These are phyloP conservation scores for Rhea pennata DNA, from an alignment of 2,113 vertebrate genomes.

Conservation along the genomic window DNA sequence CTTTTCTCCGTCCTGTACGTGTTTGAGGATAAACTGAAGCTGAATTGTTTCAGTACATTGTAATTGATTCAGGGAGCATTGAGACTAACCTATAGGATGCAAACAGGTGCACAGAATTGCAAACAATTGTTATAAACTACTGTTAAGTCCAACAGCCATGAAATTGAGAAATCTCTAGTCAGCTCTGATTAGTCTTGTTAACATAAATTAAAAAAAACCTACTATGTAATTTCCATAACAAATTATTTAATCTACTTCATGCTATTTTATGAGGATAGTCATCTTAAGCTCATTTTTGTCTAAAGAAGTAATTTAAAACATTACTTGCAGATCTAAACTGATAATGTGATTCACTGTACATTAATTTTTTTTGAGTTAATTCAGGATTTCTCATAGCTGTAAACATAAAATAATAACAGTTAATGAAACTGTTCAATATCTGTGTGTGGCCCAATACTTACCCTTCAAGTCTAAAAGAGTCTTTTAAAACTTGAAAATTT, in stretches of 20 bases:
- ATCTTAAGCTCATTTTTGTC: background rate
- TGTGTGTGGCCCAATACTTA: background rate
- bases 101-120: background rate
- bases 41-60: background rate
- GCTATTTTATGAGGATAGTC: background rate
- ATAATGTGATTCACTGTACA: background rate
- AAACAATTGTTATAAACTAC: background rate
- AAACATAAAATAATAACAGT: background rate
- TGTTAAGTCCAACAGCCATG: background rate
- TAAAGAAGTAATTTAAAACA: background rate
- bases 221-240: background rate
- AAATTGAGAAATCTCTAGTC: background rate
- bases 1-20: background rate
- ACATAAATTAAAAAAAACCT: background rate
- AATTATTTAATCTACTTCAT: background rate
- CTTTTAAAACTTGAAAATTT: background rate
- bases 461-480: background rate
- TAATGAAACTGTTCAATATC: background rate
- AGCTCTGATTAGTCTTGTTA: background rate
- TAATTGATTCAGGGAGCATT: background rate
- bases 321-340: background rate
- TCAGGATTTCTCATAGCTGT: background rate
- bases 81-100: background rate
- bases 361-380: background rate
- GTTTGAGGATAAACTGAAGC: conserved; percentile 14